Evolutionary conservation across 2,113 vertebrate species (phyloP).

Genomic region (Chlorodrepanis virens): DNA sequence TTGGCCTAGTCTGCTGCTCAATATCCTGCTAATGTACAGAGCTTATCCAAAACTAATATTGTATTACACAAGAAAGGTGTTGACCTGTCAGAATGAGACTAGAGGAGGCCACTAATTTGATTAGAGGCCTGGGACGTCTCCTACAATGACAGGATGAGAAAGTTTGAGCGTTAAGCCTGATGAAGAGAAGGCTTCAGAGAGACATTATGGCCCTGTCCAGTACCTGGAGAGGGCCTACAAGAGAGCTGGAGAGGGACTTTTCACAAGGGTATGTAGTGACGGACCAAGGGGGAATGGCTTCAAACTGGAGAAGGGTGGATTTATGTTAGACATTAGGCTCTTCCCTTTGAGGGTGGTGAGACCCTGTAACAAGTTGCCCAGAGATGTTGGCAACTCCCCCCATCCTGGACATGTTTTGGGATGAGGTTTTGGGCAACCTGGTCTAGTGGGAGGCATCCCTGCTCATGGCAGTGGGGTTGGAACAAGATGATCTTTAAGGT

Average conservation of each 20-base stretch:
- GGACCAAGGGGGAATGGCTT: not conserved
- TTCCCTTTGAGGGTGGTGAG: not conserved
- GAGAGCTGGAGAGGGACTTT: not conserved
- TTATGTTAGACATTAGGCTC: not conserved
- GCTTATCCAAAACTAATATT: not conserved
- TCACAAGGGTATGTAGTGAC: no score
- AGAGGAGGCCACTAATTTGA: not conserved
- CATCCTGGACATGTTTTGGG: not conserved
- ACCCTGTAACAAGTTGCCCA: not conserved
- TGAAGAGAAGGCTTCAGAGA: not conserved
- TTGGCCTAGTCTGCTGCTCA: not conserved
- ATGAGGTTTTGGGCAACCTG: not conserved
- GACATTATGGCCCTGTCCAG: not conserved
- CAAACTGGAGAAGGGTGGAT: not conserved
- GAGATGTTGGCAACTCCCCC: not conserved
- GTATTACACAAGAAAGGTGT: not conserved
- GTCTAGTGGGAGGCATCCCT: not conserved
- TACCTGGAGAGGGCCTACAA: not conserved
- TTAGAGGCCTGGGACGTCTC: not conserved
- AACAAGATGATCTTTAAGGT: not conserved
- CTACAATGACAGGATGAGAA: rapidly evolving
- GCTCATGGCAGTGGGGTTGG: not conserved
- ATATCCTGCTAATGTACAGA: not conserved
- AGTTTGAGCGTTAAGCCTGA: not conserved
- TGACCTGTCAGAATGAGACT: not conserved